These are phyloP conservation scores for Panagrolaimus sp. DNA, from an alignment of 1,140 invertebrate genomes.

Conservation along the genomic window DNA sequence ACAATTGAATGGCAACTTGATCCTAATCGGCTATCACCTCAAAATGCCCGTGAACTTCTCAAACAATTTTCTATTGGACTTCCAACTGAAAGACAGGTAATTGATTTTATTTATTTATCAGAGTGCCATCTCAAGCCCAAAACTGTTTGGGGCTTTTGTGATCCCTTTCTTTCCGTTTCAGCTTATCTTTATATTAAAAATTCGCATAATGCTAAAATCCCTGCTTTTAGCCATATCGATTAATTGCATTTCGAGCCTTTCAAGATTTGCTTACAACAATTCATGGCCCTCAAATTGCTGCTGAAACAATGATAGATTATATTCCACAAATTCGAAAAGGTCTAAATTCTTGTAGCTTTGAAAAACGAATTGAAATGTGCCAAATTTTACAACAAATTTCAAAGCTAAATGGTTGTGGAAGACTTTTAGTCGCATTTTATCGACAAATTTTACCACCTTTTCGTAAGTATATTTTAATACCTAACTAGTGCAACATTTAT, in stretches of 20 bases:
- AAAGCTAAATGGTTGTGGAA: conserved; percentile 23
- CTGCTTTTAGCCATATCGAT: conserved; percentile 24
- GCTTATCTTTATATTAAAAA: too few species aligned
- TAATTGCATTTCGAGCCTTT: conserved; percentile 26
- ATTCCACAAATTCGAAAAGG: conserved; percentile 26
- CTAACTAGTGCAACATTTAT: too few species aligned
- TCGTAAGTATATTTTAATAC: conserved; percentile 20
- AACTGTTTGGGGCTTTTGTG: too few species aligned
- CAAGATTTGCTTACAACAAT: conserved; percentile 25
- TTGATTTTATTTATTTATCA: too few species aligned
- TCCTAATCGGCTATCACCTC: conserved; percentile 20
- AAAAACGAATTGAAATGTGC: conserved; percentile 31
- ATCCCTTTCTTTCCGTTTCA: too few species aligned
- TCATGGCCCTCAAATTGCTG: conserved; percentile 21
- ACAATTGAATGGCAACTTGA: conserved; percentile 27
- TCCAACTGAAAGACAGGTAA: conserved; percentile 17
- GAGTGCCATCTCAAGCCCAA: too few species aligned
- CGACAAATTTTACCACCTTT: conserved; percentile 29
- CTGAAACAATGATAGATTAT: conserved; percentile 23
- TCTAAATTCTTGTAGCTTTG: conserved; percentile 1
- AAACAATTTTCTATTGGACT: conserved; percentile 25
- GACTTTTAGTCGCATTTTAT: conserved; percentile 28
- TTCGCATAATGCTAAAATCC: too few species aligned
- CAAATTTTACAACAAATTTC: conserved; percentile 22
- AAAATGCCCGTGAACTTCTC: conserved; percentile 22